Base-by-base conservation (phyloP, 1,140 invertebrate species). In the Panulirus ornatus region DNA sequence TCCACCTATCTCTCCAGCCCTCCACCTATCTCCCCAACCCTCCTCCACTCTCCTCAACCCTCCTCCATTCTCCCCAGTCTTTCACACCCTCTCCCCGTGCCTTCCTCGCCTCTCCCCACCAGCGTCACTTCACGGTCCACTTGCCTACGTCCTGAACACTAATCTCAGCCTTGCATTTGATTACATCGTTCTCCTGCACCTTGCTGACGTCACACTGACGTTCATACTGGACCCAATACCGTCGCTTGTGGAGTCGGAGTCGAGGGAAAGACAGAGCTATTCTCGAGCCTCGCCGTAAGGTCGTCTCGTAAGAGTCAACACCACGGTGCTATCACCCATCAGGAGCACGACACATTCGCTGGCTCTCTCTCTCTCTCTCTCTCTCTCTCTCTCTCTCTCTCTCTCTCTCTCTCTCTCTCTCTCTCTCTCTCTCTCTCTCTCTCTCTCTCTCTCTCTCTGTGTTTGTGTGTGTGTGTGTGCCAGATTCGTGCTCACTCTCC, bases 391-490 rank as follows among this genome's bases (percentile, higher is more conserved):
- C 73, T 76, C 30, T 76, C 8, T 34, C 73, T 76, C 73, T 40
- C 73, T 76, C 73, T 40, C 34, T 22, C 40, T 22, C 34, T 76
- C 73, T 76, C 73, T 76, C 73, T 76, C 73, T 9, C 30, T 34
- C 73, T 76, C 73, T 76, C 73, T 76, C 73, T 76, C 73, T 14
- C 30, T 9, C 73, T 76, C 73, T 76, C 1, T 34, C 73, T 76
- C 30, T 38, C 73, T 40, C 11, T 76, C 76, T 44, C 40, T 47
- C 40, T 79, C 9, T 38, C 9, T 76, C 2, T 76, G 34, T 76
- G 22, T 70, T 3, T 70, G 63, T 79, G 19, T 42, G 19, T 42
- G 76, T 42, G 44, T 47, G 44, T 47, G 44, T 47, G 44, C 44
- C 5, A 11, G 5, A 47, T 6, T 6, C 44, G 14, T 6, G 44